Evolutionary conservation across 92 coral and sea anemone species (phyloP), one percentile per base, ranked within the genome.

Genomic region (Zoanthus solanderi): DNA sequence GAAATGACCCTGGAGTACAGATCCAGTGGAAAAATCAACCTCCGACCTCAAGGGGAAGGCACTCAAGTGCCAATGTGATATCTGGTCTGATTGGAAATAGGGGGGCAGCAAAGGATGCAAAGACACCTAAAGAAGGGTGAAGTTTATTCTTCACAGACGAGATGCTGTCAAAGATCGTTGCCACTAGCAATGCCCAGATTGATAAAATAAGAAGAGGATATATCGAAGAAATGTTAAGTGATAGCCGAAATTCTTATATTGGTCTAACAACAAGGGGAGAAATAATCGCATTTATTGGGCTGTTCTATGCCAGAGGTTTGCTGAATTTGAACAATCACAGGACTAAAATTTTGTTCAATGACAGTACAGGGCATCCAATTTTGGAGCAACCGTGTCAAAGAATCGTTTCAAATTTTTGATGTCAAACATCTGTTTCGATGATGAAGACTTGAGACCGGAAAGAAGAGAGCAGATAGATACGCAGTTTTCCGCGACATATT

Each of bases 301-400:
- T 32, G 4, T 71, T 71, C 45, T 71, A 71, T 10, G 50, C 37
- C 16, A 32, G 76, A 71, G 48, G 76, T 13, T 71, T 71, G 76
- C 50, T 32, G 42, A 29, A 29, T 37, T 71, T 32, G 76, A 71
- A 37, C 32, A 71, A 71, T 71, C 75, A 71, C 45, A 15, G 76
- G 45, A 45, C 32, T 31, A 14, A 45, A 10, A 32, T 71, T 37
- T 16, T 71, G 32, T 71, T 71, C 75, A 71, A 71, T 29, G 23
- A 71, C 76, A 71, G 37, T 32, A 71, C 42, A 28, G 76, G 76
- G 45, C 76, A 71, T 37, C 76, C 76, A 16, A 71, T 34, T 71
- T 71, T 16, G 32, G 76, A 12, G 48, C 76, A 37, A 34, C 48
- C 16, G 12, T 71, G 52, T 71, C 75, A 18, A 42, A 29, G 16